Evolutionary conservation across 2,888 invertebrate genomes (phyloP).

Genomic region (Troides aeacus): DNA sequence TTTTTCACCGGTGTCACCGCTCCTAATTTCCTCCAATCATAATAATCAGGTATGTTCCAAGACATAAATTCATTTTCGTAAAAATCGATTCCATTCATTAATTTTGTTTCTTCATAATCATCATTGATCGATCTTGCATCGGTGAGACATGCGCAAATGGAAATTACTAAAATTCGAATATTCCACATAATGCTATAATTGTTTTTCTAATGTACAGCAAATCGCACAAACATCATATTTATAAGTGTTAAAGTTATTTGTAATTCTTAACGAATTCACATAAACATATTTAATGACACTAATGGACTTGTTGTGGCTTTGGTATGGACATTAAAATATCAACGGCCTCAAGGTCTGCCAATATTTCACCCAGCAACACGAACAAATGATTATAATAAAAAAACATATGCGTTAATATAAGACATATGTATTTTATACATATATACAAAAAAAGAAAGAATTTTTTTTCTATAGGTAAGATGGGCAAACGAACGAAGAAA

Average conservation of each 20-base stretch:
- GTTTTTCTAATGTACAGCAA: too few relatives aligned
- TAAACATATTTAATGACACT: background rate
- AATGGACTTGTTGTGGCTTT: background rate
- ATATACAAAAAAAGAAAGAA: too few relatives aligned
- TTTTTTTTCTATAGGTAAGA: too few relatives aligned
- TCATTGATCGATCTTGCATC: background rate
- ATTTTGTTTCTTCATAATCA: background rate
- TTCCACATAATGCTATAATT: background rate
- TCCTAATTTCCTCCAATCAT: conserved; percentile 46
- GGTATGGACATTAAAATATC: conserved; percentile 1
- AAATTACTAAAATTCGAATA: background rate
- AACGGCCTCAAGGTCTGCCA: too few relatives aligned
- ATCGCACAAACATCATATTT: background rate
- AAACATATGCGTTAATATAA: too few relatives aligned
- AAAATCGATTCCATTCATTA: background rate
- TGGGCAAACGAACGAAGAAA: too few relatives aligned
- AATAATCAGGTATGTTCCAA: conserved; percentile 36
- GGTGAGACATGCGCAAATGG: background rate
- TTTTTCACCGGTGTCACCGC: conserved; percentile 51
- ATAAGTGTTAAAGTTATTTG: background rate
- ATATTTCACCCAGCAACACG: too few relatives aligned
- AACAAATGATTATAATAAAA: too few relatives aligned
- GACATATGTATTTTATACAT: too few relatives aligned
- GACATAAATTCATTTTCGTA: conserved; percentile 8
- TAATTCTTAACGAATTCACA: background rate